Evolutionary conservation across 2,888 invertebrate genomes (phyloP).

Genomic region (Gymnoscelis rufifasciata): DNA sequence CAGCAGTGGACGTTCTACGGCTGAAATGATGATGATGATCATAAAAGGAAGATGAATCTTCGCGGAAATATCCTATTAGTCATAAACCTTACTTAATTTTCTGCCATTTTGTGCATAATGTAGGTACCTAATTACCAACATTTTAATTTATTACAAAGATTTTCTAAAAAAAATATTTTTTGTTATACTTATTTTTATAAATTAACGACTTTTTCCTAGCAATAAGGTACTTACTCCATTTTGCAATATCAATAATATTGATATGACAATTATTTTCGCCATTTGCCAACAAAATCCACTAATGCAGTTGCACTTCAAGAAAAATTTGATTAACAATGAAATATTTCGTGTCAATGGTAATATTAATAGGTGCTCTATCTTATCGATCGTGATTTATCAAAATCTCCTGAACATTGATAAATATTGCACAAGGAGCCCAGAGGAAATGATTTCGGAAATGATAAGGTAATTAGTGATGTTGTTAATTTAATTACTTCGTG

Average conservation of each 20-base stretch:
- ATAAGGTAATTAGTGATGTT: no score
- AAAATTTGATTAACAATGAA: slow-evolving; percentile 9
- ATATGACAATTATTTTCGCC: slow-evolving; percentile 8
- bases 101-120: no score
- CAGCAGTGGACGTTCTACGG: no score
- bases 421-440: slow-evolving; percentile 2
- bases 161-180: no score
- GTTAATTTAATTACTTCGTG: no score
- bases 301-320: neutral
- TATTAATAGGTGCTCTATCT: slow-evolving; percentile 27
- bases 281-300: slow-evolving; percentile 3
- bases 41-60: no score
- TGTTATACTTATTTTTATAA: neutral
- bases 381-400: slow-evolving; percentile 15
- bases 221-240: slow-evolving; percentile 12
- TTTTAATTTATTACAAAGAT: neutral
- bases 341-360: neutral
- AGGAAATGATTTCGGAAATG: no score
- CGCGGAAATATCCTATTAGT: no score
- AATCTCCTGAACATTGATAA: slow-evolving; percentile 12
- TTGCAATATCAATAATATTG: slow-evolving; percentile 1
- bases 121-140: neutral
- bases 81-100: no score
- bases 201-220: neutral
- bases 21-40: no score